These are phyloP conservation scores for Bettongia penicillata DNA, from an alignment of 2,113 vertebrate genomes.

Conservation along the genomic window DNA sequence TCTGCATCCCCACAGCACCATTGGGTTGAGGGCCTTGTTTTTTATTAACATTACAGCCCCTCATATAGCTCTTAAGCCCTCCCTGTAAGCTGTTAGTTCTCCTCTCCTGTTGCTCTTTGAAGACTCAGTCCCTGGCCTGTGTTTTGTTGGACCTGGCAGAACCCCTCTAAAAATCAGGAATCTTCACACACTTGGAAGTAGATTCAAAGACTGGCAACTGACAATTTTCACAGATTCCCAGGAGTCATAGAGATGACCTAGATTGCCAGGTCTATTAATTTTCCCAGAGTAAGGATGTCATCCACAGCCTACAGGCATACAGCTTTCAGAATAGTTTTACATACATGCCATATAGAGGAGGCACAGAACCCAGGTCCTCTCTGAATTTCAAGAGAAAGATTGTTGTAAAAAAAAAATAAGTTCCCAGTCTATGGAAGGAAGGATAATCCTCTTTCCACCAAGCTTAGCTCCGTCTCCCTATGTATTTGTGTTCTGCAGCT, in stretches of 20 bases:
- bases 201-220: not conserved
- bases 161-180: not conserved
- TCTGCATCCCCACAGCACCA: not conserved
- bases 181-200: not conserved
- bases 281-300: not conserved
- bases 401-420: not conserved
- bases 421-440: not conserved
- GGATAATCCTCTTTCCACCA: not conserved
- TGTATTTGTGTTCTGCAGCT: constrained; percentile 81
- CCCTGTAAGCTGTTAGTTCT: not conserved
- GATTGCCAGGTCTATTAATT: not conserved
- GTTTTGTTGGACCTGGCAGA: not conserved
- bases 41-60: not conserved
- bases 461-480: not conserved
- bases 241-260: not conserved
- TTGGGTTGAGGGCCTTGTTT: not conserved
- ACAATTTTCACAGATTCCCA: not conserved
- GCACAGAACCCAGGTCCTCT: not conserved
- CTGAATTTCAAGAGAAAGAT: not conserved
- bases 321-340: not conserved
- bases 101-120: not conserved
- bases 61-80: not conserved
- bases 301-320: not conserved
- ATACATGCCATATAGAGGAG: not conserved
- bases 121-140: not conserved